Evolutionary conservation across 2,797 vertebrate genomes (phyloP).

Genomic region (Thunnus albacares): DNA sequence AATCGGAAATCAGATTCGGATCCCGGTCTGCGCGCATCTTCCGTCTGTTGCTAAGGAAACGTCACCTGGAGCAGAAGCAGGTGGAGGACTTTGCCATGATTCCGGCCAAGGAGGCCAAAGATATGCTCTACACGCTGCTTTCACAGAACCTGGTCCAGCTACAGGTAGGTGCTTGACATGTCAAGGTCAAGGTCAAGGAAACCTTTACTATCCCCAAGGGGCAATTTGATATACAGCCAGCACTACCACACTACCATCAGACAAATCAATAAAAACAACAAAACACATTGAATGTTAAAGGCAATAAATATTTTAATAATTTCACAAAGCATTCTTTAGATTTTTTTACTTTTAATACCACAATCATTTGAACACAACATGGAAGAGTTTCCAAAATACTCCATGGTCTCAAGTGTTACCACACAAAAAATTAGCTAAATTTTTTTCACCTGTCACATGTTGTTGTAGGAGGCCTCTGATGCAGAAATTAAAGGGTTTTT

Average conservation of each 20-base stretch:
- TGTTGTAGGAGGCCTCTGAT: too few species aligned
- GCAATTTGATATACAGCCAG: too few species aligned
- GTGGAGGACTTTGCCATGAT: conserved; percentile 99
- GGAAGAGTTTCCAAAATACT: neutral
- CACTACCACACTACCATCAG: too few species aligned
- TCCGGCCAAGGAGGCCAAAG: conserved; percentile 97
- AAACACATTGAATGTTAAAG: too few species aligned
- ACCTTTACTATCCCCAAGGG: too few species aligned
- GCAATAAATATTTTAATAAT: too few species aligned
- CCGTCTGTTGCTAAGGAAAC: conserved; percentile 91
- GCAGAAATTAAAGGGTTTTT: too few species aligned
- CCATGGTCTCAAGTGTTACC: too few species aligned
- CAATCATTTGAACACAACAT: conserved; percentile 1
- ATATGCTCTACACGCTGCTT: conserved; percentile 96
- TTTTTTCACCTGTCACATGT: too few species aligned
- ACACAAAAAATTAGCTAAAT: too few species aligned
- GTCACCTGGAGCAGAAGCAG: conserved; percentile 96
- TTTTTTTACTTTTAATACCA: neutral
- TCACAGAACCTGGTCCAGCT: conserved; percentile 93
- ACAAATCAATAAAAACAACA: too few species aligned
- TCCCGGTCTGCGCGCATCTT: conserved; percentile 94
- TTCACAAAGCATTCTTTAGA: neutral
- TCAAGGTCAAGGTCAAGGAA: too few species aligned
- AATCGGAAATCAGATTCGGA: conserved; percentile 87
- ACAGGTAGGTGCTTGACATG: conserved; percentile 83